phyloP scores from a whole-genome alignment of 2,888 invertebrate species.

The Pristionchus japonicus region DNA sequence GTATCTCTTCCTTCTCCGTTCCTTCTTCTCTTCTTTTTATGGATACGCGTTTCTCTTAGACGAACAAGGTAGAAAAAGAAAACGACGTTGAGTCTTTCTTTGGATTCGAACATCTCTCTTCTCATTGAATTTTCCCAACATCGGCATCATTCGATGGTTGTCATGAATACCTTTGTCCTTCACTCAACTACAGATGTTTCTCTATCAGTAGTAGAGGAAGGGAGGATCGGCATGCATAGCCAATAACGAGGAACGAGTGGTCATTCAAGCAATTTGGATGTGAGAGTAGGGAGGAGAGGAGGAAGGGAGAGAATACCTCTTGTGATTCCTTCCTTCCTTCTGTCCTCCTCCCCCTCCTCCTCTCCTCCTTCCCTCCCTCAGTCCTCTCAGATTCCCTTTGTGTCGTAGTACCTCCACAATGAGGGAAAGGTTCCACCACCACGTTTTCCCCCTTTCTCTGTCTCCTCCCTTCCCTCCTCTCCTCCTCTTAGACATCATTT shows the following conservation, averaged over 20 bases:
- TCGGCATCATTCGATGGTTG: neutral
- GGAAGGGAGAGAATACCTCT: neutral
- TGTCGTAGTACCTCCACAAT: constrained; percentile 15
- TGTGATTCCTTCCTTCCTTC: neutral
- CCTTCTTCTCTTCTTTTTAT: neutral
- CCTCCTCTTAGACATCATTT: constrained; percentile 28
- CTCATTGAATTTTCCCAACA: neutral
- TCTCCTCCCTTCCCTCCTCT: neutral
- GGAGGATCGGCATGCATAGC: neutral
- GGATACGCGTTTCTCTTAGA: neutral
- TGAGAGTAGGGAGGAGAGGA: neutral
- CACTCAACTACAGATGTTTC: neutral
- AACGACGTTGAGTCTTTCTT: neutral
- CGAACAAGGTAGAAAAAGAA: neutral
- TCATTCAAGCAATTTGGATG: constrained; percentile 12
- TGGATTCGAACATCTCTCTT: neutral
- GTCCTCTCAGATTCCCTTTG: constrained; percentile 30
- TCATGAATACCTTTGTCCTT: neutral
- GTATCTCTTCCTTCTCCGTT: neutral
- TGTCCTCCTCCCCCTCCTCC: neutral
- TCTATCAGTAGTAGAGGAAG: neutral
- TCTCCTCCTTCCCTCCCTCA: neutral
- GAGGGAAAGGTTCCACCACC: constrained; percentile 10
- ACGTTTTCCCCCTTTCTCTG: neutral
- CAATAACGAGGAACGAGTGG: constrained; percentile 3